These are phyloP conservation scores for Monodelphis domestica DNA, from an alignment of 2,797 vertebrate species.

Conservation along the genomic window DNA sequence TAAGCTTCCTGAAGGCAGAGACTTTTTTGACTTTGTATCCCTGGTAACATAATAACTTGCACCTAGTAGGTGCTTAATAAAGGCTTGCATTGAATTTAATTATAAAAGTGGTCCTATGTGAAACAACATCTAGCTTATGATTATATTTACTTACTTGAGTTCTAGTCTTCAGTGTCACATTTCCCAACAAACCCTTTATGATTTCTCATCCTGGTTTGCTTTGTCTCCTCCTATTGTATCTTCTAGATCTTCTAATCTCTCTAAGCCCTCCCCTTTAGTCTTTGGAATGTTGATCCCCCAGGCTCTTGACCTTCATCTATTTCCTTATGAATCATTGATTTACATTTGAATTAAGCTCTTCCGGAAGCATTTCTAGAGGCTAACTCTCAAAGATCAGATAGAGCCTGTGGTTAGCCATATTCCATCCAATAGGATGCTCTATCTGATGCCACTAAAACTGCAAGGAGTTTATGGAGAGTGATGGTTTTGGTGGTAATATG, in stretches of 20 bases:
- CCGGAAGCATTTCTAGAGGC: not conserved
- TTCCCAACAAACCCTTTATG: not conserved
- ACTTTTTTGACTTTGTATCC: not conserved
- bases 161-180: not conserved
- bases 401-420: not conserved
- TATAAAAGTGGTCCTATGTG: not conserved
- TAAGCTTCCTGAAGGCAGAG: not conserved
- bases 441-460: not conserved
- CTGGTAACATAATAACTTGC: not conserved
- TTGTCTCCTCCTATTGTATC: not conserved
- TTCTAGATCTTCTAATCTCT: not conserved
- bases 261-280: not conserved
- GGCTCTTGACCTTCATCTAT: not conserved
- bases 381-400: not conserved
- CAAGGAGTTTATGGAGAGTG: not conserved
- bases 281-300: not conserved
- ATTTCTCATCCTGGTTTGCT: not conserved
- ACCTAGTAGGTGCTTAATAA: not conserved
- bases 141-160: not conserved
- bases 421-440: not conserved
- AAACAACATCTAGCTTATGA: not conserved
- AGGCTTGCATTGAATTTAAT: not conserved
- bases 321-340: not conserved
- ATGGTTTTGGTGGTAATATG: not conserved
- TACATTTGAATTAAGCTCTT: not conserved